Evolutionary conservation across 1,140 invertebrate genomes (phyloP).

Genomic region (Cryptotermes secundus): DNA sequence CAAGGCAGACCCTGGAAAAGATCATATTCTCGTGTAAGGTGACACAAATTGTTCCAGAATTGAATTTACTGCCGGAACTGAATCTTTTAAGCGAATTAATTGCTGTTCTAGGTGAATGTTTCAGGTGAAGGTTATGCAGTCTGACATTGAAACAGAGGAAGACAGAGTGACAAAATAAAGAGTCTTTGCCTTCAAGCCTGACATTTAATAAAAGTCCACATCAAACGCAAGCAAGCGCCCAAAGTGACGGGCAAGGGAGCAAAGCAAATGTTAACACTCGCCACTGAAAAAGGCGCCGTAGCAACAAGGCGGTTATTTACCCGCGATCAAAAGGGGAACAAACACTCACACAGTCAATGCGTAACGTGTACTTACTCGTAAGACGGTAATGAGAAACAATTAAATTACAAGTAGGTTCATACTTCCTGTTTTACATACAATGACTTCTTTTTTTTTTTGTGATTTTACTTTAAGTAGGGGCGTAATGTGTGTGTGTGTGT

Average conservation of each 20-base stretch:
- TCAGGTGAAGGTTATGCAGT: neutral
- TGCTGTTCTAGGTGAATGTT: neutral
- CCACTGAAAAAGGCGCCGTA: neutral
- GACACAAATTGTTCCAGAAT: no score
- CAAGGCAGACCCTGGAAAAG: no score
- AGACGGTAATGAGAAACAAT: no score
- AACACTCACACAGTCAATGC: neutral
- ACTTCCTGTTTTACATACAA: no score
- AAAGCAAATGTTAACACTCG: conserved; percentile 1
- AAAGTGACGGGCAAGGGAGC: neutral
- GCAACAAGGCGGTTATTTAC: no score
- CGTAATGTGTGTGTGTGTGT: no score
- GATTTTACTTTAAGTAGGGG: no score
- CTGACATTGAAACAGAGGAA: neutral
- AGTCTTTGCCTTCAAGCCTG: neutral
- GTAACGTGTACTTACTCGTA: no score
- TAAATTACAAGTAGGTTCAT: no score
- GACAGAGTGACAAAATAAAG: neutral
- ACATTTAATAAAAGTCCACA: conserved; percentile 7
- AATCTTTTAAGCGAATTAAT: neutral
- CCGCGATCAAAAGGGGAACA: neutral
- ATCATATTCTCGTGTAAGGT: no score
- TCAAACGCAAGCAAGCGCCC: neutral
- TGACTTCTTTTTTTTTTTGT: no score
- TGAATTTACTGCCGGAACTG: no score